Conservation (phyloP, 2,113 vertebrate genomes). For the Otus sunia region DNA sequence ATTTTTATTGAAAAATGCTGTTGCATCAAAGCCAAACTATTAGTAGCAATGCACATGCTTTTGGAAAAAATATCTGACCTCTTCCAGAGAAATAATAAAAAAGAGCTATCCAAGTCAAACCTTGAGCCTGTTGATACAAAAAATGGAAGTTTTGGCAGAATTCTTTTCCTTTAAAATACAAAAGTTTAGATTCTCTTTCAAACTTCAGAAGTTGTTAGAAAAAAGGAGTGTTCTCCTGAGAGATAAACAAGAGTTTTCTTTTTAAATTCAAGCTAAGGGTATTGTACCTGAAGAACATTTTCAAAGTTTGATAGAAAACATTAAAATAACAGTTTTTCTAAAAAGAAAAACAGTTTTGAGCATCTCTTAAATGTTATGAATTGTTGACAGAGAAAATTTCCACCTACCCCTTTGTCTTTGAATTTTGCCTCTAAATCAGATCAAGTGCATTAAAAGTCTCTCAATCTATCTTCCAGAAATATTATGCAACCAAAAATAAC, state of each 20-base stretch:
- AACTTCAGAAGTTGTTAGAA: background rate
- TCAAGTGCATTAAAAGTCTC: background rate
- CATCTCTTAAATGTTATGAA: background rate
- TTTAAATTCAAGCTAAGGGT: background rate
- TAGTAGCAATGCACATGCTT: constrained; percentile 44
- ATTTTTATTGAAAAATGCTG: constrained; percentile 65
- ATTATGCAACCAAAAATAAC: background rate
- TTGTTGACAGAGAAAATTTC: background rate
- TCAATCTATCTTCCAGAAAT: background rate
- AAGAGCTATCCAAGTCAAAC: constrained; percentile 30
- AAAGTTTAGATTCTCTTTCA: background rate
- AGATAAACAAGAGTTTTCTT: background rate
- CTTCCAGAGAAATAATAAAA: constrained; percentile 39
- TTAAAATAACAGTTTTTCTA: background rate
- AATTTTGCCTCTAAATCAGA: background rate
- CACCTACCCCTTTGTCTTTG: background rate
- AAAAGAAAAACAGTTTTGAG: background rate
- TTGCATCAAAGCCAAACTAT: constrained; percentile 52
- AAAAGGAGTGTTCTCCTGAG: background rate
- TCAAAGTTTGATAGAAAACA: background rate
- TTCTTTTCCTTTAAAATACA: background rate
- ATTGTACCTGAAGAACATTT: background rate
- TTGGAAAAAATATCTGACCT: constrained; percentile 14
- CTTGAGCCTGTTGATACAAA: background rate
- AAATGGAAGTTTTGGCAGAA: background rate